Base-by-base conservation (phyloP, 2,113 vertebrate genomes). In the Cinclus mexicanus region DNA sequence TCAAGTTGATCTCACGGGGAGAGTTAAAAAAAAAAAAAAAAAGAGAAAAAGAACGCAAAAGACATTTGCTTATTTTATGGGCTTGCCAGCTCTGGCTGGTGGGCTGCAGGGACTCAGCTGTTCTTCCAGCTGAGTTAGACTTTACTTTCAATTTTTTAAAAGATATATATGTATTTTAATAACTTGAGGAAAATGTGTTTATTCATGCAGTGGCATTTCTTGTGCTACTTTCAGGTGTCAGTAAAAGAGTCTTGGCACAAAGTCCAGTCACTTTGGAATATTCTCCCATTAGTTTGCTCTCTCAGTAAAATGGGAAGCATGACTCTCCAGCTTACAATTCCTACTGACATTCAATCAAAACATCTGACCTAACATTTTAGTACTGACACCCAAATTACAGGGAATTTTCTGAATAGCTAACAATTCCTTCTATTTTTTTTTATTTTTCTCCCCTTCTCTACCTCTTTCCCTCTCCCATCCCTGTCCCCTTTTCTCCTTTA, bases 351-450 rank as follows among this genome's bases (percentile, higher is more conserved):
- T 92, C 96, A 93, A 92, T 97, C 95, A 97, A 94, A 97, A 97
- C 95, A 96, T 93, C 95, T 93, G 97, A 97, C 97, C 96, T 91
- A 96, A 95, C 97, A 64, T 97, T 97, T 97, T 96, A 97, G 88
- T 59, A 21, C 90, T 95, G 96, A 96, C 97, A 97, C 91, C 52
- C 78, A 97, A 97, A 97, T 97, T 97, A 93, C 82, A 93, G 95
- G 93, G 87, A 94, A 91, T 71, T 83, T 94, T 92, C 53, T 77
- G 87, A 96, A 96, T 49, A 92, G 93, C 93, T 77, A 95, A 94
- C 82, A 77, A 77, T 83, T 93, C 83, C 39, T 64, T 90, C 9
- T 56, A 16, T 41, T 81, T 18, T 24, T 12, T 18, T 18, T 20
- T 5, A 26, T 64, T 80, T 87, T 67, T 74, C 67, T 81, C 49